Evolutionary conservation across 64 coral and sea anemone genomes (phyloP).

Genomic region (Montipora foliosa): DNA sequence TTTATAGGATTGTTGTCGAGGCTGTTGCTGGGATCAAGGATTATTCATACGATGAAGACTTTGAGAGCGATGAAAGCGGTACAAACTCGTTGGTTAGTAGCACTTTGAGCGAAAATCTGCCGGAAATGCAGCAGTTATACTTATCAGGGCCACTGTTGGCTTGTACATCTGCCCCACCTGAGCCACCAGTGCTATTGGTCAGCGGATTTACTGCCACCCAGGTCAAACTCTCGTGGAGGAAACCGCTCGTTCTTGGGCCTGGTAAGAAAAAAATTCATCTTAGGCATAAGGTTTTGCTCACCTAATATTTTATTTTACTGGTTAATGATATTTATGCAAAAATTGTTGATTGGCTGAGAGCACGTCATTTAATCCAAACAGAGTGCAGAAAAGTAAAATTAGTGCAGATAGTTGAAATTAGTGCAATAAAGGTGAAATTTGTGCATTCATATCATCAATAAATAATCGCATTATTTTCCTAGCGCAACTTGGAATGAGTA

Average conservation of each 20-base stretch:
- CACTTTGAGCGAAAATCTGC: constrained; percentile 25
- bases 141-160: constrained; percentile 55
- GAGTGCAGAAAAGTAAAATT: no score
- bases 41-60: constrained; percentile 48
- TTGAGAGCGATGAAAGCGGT: constrained; percentile 30
- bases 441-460: no score
- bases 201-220: constrained; percentile 69
- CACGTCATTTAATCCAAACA: no score
- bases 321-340: no score
- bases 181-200: constrained; percentile 67
- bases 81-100: constrained; percentile 26
- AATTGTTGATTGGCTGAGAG: no score
- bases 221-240: constrained; percentile 72
- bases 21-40: constrained; percentile 51
- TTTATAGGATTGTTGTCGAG: constrained; percentile 77
- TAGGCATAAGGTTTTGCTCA: no score
- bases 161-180: constrained; percentile 70
- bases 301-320: no score
- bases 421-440: no score
- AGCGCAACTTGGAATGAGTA: no score
- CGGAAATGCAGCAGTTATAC: constrained; percentile 20
- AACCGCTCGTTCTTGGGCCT: constrained; percentile 37
- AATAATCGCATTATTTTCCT: no score
- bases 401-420: no score
- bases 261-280: constrained; percentile 32